Evolutionary conservation across 2,797 vertebrate genomes (phyloP), one percentile per base, ranked within the genome.

Genomic region (Manis pentadactyla): DNA sequence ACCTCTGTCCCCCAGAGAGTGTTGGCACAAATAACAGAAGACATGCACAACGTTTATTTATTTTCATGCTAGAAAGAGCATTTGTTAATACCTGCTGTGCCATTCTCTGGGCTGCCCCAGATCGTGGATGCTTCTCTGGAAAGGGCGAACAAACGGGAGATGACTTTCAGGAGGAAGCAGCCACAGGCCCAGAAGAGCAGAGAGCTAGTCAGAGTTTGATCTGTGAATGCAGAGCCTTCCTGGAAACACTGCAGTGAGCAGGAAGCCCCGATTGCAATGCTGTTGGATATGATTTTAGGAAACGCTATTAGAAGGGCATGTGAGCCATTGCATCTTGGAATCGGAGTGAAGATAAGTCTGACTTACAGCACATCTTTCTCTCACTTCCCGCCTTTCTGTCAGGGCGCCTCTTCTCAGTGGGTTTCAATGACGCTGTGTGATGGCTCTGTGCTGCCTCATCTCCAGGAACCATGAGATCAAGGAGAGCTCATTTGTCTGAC

Each of bases 401-500:
- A 0, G 0, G 1, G 3, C 10, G 13, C 13, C 7, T 69, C 13
- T 69, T 9, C 51, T 57, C 5, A 1, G 0, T 0, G 0, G 27
- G 9, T 1, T 23, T 15, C 9, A 0, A 2, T 49, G 37, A 55
- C 0, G 2, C 3, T 1, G 5, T 49, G 14, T 9, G 29, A 6
- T 2, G 2, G 3, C 4, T 1, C 51, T 17, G 2, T 12, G 19
- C 23, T 5, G 0, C 7, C 61, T 51, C 59, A 0, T 31, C 55
- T 53, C 74, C 1, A 2, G 78, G 19, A 25, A 5, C 51, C 13
- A 0, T 0, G 21, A 53, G 29, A 2, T 5, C 7, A 4, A 4
- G 34, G 23, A 5, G 5, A 7, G 5, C 2, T 3, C 34, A 10
- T 6, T 9, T 2, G 9, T 49, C 25, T 6, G 5, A 46, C 57